Evolutionary conservation across 2,888 invertebrate species (phyloP).

Genomic region (Nomada goodeniana): DNA sequence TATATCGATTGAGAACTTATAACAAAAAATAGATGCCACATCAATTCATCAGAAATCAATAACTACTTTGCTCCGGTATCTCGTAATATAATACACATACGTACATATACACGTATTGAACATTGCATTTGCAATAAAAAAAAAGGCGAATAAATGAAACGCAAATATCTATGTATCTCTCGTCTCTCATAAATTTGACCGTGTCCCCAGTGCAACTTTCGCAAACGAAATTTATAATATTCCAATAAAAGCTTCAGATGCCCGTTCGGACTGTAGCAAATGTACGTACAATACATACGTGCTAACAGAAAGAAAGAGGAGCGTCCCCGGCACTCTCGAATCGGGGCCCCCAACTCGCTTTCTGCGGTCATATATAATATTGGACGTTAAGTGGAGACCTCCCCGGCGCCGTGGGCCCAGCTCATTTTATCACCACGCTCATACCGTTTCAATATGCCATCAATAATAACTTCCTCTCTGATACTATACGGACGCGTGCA

Average conservation of each 20-base stretch:
- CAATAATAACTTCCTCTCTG: conserved; percentile 80
- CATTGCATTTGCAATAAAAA: no score
- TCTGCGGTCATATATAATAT: conserved; percentile 78
- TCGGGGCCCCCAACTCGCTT: conserved; percentile 41
- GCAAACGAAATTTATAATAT: background rate
- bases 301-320: conserved; percentile 49
- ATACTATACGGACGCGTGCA: conserved; percentile 68
- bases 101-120: no score
- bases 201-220: background rate
- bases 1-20: no score
- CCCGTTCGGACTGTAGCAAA: background rate
- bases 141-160: no score
- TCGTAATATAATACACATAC: no score
- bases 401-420: conserved; percentile 79
- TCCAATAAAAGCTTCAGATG: background rate
- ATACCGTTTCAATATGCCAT: conserved; percentile 84
- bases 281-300: conserved; percentile 12
- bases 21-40: no score
- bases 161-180: background rate
- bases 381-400: conserved; percentile 83
- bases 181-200: background rate
- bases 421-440: conserved; percentile 83
- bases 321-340: conserved; percentile 39
- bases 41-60: no score
- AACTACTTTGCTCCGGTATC: no score